These are phyloP conservation scores for Mesitornis unicolor DNA, from an alignment of 2,113 vertebrate genomes.

Conservation along the genomic window DNA sequence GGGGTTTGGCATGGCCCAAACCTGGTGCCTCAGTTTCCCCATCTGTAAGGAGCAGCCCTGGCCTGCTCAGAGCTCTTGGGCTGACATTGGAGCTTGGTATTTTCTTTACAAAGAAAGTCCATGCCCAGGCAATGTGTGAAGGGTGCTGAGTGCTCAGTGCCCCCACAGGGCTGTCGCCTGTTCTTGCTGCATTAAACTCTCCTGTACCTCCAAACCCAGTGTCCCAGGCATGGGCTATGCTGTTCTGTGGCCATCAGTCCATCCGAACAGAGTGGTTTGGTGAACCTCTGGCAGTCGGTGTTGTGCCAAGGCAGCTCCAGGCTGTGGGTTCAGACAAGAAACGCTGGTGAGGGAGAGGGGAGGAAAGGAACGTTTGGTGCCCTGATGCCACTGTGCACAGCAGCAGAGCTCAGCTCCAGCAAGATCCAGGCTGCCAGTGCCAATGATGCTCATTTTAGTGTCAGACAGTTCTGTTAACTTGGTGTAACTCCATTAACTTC, in stretches of 20 bases:
- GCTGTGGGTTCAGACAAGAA: background rate
- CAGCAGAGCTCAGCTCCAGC: background rate
- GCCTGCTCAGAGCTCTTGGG: rapidly evolving
- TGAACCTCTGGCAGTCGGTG: background rate
- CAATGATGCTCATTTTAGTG: background rate
- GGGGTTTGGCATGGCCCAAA: background rate
- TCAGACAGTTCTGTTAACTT: background rate
- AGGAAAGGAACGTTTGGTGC: background rate
- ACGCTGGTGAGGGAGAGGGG: too few species aligned
- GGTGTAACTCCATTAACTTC: background rate
- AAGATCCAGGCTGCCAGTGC: background rate
- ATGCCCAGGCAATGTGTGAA: rapidly evolving
- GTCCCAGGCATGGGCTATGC: background rate
- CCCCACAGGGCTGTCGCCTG: background rate
- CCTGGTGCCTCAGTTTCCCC: background rate
- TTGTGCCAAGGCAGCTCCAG: background rate
- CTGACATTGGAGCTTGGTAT: background rate
- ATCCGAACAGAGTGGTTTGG: background rate
- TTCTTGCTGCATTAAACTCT: background rate
- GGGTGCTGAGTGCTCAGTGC: background rate
- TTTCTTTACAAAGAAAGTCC: background rate
- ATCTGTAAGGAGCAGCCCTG: background rate
- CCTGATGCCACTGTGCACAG: rapidly evolving
- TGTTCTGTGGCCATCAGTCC: background rate
- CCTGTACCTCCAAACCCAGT: background rate